Percentiles rank a stretch among this genome's conserved stretches.
Evolutionary conservation across 2,797 vertebrate species (phyloP).

Genomic region (Argyrosomus regius): DNA sequence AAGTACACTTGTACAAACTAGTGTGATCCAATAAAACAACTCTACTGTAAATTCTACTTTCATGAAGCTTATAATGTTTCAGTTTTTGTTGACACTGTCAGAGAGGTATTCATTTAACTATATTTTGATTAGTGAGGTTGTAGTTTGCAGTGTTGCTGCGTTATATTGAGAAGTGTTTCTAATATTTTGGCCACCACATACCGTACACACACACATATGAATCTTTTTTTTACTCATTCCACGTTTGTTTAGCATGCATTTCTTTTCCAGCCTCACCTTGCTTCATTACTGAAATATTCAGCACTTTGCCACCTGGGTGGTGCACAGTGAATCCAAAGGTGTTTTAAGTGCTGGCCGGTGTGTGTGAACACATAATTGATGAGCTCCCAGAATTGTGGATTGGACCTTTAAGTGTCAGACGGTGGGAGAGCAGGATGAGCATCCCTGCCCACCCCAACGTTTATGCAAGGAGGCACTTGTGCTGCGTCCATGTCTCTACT

Average conservation of each 20-base stretch:
- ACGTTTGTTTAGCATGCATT: background rate
- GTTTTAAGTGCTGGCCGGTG: constrained; percentile 13
- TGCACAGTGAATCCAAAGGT: background rate
- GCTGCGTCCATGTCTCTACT: constrained; percentile 85
- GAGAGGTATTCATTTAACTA: too few species aligned
- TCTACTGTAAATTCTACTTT: too few species aligned
- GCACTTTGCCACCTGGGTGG: constrained; percentile 25
- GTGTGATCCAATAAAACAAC: too few species aligned
- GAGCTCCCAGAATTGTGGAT: constrained; percentile 46
- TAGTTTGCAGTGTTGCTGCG: too few species aligned
- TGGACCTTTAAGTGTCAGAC: constrained; percentile 71
- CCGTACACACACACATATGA: too few species aligned
- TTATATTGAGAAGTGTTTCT: too few species aligned
- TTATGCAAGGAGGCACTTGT: constrained; percentile 86
- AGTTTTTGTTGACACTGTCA: too few species aligned
- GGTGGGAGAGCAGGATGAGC: constrained; percentile 64
- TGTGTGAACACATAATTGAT: constrained; percentile 56
- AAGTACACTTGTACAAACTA: too few species aligned
- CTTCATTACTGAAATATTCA: constrained; percentile 4
- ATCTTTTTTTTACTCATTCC: background rate
- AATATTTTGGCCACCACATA: too few species aligned
- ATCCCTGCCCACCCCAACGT: constrained; percentile 64
- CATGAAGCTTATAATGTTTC: too few species aligned
- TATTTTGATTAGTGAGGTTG: too few species aligned
- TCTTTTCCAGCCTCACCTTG: constrained; percentile 5